A percentile compares a stretch with the other conserved stretches of the same genome.
phyloP scores from a whole-genome alignment of 2,113 vertebrate genomes.

The Scatophagus argus region DNA sequence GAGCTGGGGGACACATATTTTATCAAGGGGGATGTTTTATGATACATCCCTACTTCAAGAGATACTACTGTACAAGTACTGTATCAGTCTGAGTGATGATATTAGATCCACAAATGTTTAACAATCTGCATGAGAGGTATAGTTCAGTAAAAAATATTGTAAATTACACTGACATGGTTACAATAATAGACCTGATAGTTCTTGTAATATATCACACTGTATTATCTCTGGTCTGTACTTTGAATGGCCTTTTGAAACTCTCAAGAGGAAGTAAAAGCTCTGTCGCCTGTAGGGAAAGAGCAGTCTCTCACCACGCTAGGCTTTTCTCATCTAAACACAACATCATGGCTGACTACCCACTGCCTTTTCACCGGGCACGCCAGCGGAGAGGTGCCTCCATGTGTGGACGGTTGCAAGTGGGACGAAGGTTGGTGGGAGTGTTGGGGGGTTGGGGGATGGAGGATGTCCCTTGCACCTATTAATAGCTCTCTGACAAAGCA shows the following conservation, averaged over 20 bases:
- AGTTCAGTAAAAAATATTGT: background rate
- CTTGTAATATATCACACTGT: background rate
- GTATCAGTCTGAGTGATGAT: background rate
- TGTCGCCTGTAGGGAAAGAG: conserved; percentile 10
- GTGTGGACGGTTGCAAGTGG: conserved; percentile 51
- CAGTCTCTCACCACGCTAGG: conserved; percentile 4
- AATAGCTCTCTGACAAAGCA: conserved; percentile 74
- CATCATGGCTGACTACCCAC: conserved; percentile 61
- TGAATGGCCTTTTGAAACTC: conserved; percentile 21
- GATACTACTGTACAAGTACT: conserved; percentile 1
- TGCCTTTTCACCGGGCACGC: conserved; percentile 48
- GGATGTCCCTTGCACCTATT: conserved; percentile 82
- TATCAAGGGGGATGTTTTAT: conserved; percentile 35
- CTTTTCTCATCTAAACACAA: conserved; percentile 47
- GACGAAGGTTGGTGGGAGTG: conserved; percentile 51
- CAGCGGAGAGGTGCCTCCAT: conserved; percentile 46
- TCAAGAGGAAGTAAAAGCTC: conserved; percentile 24
- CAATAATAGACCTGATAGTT: conserved; percentile 8
- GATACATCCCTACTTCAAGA: conserved; percentile 25
- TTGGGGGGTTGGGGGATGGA: conserved; percentile 40
- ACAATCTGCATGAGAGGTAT: conserved; percentile 17
- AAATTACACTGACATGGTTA: conserved; percentile 1
- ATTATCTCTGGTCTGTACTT: conserved; percentile 2
- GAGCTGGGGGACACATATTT: background rate
- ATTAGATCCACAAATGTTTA: conserved; percentile 12